Percentiles rank a stretch among this genome's conserved stretches.
phyloP scores from a whole-genome alignment of 2,888 invertebrate genomes.

The Apodemia zela region DNA sequence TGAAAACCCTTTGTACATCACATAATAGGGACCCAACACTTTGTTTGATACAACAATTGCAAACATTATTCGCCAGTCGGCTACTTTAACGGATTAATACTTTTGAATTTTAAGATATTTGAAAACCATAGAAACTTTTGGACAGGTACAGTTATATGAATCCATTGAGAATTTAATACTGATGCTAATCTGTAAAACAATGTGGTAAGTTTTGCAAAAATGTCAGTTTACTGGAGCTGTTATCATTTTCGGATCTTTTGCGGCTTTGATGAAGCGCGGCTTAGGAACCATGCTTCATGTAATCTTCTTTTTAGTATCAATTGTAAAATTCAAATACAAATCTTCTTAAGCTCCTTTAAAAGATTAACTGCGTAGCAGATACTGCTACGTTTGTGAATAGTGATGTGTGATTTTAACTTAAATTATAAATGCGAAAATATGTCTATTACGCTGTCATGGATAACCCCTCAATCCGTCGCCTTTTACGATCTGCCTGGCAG shows the following conservation, averaged over 20 bases:
- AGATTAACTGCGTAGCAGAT: background rate
- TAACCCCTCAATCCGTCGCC: too few species aligned
- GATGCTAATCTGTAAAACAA: conserved; percentile 76
- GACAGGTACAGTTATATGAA: conserved; percentile 57
- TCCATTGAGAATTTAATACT: conserved; percentile 38
- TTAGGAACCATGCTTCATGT: conserved; percentile 22
- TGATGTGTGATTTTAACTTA: background rate
- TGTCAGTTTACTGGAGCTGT: conserved; percentile 37
- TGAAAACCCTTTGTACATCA: conserved; percentile 52
- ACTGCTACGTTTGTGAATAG: background rate
- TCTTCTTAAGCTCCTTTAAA: background rate
- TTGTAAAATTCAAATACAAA: conserved; percentile 7
- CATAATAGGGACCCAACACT: conserved; percentile 53
- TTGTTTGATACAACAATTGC: conserved; percentile 63
- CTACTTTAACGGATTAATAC: conserved; percentile 74
- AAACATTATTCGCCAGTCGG: conserved; percentile 57
- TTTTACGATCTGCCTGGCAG: too few species aligned
- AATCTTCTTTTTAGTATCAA: conserved; percentile 10
- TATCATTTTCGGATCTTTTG: conserved; percentile 39
- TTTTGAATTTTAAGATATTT: conserved; percentile 48
- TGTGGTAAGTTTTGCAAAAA: conserved; percentile 61
- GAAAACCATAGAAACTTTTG: conserved; percentile 52
- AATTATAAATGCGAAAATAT: too few species aligned
- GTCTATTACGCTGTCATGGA: too few species aligned
- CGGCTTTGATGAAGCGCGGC: conserved; percentile 40